A percentile compares a stretch with the other conserved stretches of the same genome.
These are phyloP conservation scores for Tiphia femorata DNA, from an alignment of 2,888 invertebrate species.

Conservation along the genomic window DNA sequence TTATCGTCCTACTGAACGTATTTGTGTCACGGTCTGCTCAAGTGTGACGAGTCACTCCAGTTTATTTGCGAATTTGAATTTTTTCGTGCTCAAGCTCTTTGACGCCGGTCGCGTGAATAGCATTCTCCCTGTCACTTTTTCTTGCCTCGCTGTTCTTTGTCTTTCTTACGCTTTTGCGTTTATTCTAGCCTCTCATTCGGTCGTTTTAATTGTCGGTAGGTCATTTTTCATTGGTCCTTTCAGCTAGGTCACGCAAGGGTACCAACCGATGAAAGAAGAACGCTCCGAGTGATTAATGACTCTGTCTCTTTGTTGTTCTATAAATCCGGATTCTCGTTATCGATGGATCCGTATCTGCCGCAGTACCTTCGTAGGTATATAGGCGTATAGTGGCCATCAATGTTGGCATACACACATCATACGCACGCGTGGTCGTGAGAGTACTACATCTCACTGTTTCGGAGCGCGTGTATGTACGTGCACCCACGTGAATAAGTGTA, in stretches of 20 bases:
- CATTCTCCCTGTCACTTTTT: too few species aligned
- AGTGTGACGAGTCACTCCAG: too few species aligned
- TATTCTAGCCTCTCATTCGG: conserved; percentile 2
- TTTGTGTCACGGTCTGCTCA: too few species aligned
- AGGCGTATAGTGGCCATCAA: conserved; percentile 3
- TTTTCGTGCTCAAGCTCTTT: too few species aligned
- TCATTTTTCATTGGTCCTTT: conserved; percentile 59
- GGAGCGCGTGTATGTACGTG: conserved; percentile 4
- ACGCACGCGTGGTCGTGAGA: neutral
- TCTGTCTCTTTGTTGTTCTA: conserved; percentile 44
- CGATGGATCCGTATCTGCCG: conserved; percentile 43
- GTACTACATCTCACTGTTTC: neutral
- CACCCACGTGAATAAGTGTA: neutral
- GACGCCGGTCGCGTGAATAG: too few species aligned
- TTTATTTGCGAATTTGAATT: too few species aligned
- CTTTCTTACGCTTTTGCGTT: too few species aligned
- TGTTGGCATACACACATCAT: neutral
- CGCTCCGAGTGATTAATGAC: conserved; percentile 48
- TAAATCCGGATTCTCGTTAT: conserved; percentile 50
- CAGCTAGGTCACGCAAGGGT: conserved; percentile 24
- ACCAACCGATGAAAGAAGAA: conserved; percentile 30
- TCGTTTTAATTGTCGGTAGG: conserved; percentile 56
- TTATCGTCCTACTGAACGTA: too few species aligned
- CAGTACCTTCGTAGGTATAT: neutral
- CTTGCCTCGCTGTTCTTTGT: too few species aligned